Percentiles rank a stretch among this genome's conserved stretches.
Evolutionary conservation across 2,888 invertebrate species (phyloP).

Genomic region (Lysandra coridon): DNA sequence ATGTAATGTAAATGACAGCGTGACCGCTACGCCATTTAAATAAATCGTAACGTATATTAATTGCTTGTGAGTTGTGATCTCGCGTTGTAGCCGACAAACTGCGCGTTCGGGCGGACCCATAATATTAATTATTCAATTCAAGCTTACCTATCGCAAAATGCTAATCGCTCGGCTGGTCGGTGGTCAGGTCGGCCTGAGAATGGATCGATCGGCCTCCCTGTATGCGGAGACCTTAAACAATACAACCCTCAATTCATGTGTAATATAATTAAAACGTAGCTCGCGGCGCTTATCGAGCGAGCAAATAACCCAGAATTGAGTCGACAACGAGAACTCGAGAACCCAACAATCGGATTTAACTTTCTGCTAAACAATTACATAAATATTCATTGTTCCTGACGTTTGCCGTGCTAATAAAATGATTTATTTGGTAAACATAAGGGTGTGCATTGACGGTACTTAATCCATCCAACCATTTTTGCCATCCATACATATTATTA

Average conservation of each 20-base stretch:
- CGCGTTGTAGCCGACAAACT: too few relatives aligned
- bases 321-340: conserved; percentile 34
- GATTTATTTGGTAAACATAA: not conserved
- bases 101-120: too few relatives aligned
- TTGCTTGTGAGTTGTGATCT: too few relatives aligned
- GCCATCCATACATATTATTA: too few relatives aligned
- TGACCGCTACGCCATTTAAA: too few relatives aligned
- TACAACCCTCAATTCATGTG: not conserved
- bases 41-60: too few relatives aligned
- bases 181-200: too few relatives aligned
- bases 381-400: conserved; percentile 52
- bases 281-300: conserved; percentile 8
- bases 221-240: not conserved
- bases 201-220: not conserved
- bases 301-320: conserved; percentile 23
- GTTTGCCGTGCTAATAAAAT: not conserved
- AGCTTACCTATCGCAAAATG: too few relatives aligned
- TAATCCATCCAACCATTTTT: too few relatives aligned
- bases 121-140: too few relatives aligned
- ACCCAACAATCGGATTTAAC: conserved; percentile 50
- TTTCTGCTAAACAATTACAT: conserved; percentile 51
- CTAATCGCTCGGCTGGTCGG: too few relatives aligned
- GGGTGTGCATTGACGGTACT: not conserved
- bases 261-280: conserved; percentile 23
- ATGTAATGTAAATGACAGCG: too few relatives aligned